Evolutionary conservation across 2,113 vertebrate species (phyloP).

Genomic region (Odobenus rosmarus): DNA sequence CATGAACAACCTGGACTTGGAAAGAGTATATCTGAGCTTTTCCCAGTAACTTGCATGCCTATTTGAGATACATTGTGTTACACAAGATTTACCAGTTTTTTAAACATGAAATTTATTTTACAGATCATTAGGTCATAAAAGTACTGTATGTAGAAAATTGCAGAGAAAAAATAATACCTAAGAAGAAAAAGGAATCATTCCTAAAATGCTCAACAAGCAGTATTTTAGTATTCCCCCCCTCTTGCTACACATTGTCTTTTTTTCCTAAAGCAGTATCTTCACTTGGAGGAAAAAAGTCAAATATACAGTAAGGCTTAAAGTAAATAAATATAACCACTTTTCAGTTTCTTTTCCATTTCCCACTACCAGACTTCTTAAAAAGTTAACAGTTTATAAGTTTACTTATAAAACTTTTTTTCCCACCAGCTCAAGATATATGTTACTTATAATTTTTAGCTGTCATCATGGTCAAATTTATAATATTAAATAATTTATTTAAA

Average conservation of each 20-base stretch:
- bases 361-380: not conserved
- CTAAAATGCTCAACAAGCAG: not conserved
- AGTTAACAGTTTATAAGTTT: not conserved
- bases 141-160: not conserved
- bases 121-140: not conserved
- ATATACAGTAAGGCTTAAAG: not conserved
- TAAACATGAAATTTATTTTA: not conserved
- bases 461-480: not conserved
- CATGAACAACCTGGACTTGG: not conserved
- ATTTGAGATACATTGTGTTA: not conserved
- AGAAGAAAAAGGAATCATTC: not conserved
- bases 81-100: not conserved
- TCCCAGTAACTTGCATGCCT: not conserved
- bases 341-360: not conserved
- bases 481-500: not conserved
- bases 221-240: not conserved
- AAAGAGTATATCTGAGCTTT: rapidly evolving
- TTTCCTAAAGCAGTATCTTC: not conserved
- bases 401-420: not conserved
- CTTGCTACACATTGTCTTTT: not conserved
- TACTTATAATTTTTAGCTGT: not conserved
- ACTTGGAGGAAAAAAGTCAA: not conserved
- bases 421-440: not conserved
- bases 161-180: not conserved
- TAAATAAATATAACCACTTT: not conserved